Percentiles rank a stretch among this genome's conserved stretches.
Evolutionary conservation across 2,888 invertebrate species (phyloP).

Genomic region (Eupithecia insigniata): DNA sequence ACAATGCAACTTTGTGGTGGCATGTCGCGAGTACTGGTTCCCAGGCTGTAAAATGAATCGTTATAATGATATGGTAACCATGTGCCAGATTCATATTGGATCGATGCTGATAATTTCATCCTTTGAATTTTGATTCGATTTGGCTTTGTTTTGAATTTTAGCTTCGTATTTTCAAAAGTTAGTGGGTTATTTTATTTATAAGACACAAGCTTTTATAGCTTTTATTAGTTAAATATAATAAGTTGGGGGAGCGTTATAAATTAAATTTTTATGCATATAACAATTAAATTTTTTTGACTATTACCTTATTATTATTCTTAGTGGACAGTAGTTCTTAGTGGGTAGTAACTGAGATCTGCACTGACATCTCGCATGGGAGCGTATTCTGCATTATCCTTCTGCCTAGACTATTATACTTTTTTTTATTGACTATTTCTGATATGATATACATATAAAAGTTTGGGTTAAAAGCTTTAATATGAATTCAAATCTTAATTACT

Average conservation of each 20-base stretch:
- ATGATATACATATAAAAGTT: slow-evolving; percentile 57
- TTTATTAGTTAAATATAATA: background rate
- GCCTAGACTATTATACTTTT: background rate
- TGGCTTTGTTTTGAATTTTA: slow-evolving; percentile 27
- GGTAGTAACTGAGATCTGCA: no score
- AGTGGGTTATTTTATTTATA: background rate
- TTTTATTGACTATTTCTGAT: slow-evolving; percentile 22
- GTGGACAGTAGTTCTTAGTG: no score
- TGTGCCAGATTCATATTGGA: slow-evolving; percentile 64
- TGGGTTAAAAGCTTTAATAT: slow-evolving; percentile 75
- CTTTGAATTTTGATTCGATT: slow-evolving; percentile 65
- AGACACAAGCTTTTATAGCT: background rate
- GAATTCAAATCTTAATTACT: slow-evolving; percentile 79
- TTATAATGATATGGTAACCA: slow-evolving; percentile 64
- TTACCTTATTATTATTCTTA: no score
- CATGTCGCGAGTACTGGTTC: slow-evolving; percentile 59
- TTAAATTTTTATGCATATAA: no score
- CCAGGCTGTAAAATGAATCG: slow-evolving; percentile 66
- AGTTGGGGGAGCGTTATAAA: background rate
- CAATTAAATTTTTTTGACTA: no score
- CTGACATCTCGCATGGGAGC: no score
- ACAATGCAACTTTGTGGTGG: slow-evolving; percentile 49
- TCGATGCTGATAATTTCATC: slow-evolving; percentile 65
- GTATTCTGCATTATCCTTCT: no score
- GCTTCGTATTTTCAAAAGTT: background rate